Evolutionary conservation across 1,140 invertebrate species (phyloP).

Genomic region (Limonius californicus): DNA sequence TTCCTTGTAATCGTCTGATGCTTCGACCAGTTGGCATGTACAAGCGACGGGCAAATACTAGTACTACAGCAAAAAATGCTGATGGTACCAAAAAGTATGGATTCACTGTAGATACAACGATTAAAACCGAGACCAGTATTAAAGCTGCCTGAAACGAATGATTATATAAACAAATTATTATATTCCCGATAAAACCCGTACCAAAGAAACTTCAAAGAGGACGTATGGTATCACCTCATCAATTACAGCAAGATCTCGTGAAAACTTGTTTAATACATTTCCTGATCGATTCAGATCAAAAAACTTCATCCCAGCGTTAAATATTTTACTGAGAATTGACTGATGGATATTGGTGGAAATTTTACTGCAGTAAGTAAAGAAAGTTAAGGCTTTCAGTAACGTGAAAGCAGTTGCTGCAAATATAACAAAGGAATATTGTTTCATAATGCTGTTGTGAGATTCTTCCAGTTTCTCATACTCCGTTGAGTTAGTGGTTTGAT

Average conservation of each 20-base stretch:
- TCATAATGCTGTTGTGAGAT: background rate
- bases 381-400: background rate
- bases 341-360: constrained; percentile 61
- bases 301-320: constrained; percentile 61
- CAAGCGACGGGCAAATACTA: constrained; percentile 20
- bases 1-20: constrained; percentile 59
- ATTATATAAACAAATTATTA: too few species aligned
- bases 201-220: too few species aligned
- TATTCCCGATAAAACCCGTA: too few species aligned
- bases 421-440: constrained; percentile 11
- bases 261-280: constrained; percentile 64
- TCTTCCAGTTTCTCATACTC: too few species aligned
- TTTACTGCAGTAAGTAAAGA: constrained; percentile 4
- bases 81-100: background rate
- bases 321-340: constrained; percentile 57
- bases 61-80: background rate
- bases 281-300: constrained; percentile 56
- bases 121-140: too few species aligned
- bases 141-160: too few species aligned
- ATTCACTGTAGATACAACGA: background rate
- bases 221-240: constrained; percentile 52
- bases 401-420: background rate
- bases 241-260: constrained; percentile 60
- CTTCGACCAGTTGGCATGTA: constrained; percentile 60
- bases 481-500: constrained; percentile 12